Evolutionary conservation across 2,888 invertebrate genomes (phyloP).

Genomic region (Uropetala carovei): DNA sequence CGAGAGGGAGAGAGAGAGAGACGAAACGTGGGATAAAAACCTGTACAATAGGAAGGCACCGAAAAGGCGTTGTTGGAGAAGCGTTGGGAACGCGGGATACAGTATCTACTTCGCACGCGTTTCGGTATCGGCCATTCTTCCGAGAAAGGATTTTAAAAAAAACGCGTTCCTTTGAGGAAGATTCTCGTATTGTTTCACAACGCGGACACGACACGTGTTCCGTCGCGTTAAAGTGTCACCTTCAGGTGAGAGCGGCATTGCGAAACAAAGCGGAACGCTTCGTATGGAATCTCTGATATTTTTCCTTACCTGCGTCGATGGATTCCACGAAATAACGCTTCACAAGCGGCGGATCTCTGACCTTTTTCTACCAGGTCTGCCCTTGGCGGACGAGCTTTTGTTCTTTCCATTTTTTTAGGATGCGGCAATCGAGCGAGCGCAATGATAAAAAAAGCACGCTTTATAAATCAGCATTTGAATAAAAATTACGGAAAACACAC

Average conservation of each 20-base stretch:
- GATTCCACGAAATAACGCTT: background rate
- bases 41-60: too few species aligned
- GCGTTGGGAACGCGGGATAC: too few species aligned
- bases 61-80: too few species aligned
- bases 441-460: too few species aligned
- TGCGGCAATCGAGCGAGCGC: too few species aligned
- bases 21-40: too few species aligned
- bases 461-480: too few species aligned
- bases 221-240: constrained; percentile 4
- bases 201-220: background rate
- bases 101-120: too few species aligned
- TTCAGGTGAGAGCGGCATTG: background rate
- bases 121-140: too few species aligned
- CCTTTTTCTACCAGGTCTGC: background rate
- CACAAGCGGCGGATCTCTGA: background rate
- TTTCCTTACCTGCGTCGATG: background rate
- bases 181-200: background rate
- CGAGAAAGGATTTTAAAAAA: background rate
- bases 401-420: too few species aligned
- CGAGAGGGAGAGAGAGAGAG: background rate
- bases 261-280: background rate
- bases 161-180: background rate
- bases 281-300: background rate
- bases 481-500: too few species aligned
- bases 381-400: background rate